Base-by-base conservation (phyloP, 2,888 invertebrate genomes). In the Parasteatoda lunata region DNA sequence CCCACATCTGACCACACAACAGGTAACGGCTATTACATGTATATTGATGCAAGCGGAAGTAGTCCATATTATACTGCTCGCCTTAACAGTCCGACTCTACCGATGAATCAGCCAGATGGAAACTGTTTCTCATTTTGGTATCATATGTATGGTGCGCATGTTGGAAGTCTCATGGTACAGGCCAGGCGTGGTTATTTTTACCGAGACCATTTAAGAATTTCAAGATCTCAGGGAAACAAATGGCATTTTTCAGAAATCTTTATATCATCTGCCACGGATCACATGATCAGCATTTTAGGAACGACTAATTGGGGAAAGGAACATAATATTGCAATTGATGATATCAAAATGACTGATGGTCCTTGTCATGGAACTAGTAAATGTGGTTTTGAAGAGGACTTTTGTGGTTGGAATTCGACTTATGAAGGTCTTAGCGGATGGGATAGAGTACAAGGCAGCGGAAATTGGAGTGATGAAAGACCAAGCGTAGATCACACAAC, bases 51-150 rank as follows among this genome's bases (percentile, higher is more conserved):
- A 47, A 13, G 0, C 15, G 11, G 45, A 8, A 64, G 6, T 13
- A 15, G 51, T 5, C 4, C 9, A 2, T 82, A 66, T 9, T 7
- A 49, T 51, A n/a, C 47, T 7, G 85, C 84, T 47, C 15, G 48
- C 8, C 69, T 89, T 47, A 68, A 5, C 9, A 88, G 89, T 51
- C 84, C 89, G 9, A 52, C 47, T 9, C 66, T 89, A 2, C 80
- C 82, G 78, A 84, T 70, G 83, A 89, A 75, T 66, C 9, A 8
- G 3, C 84, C 88, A 3, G 88, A 86, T 8, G 84, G 82, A 6
- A 89, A 90, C 59, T 91, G 91, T 88, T 89, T 91, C 65, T 89
- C 89, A 48, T 91, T 91, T 90, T 91, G 91, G 91, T 92, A 91
- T 85, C 90, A 91, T 84, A 91, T 92, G 91, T 91, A 90, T 87